Evolutionary conservation across 2,113 vertebrate genomes (phyloP).

Genomic region (Calidris pugnax): DNA sequence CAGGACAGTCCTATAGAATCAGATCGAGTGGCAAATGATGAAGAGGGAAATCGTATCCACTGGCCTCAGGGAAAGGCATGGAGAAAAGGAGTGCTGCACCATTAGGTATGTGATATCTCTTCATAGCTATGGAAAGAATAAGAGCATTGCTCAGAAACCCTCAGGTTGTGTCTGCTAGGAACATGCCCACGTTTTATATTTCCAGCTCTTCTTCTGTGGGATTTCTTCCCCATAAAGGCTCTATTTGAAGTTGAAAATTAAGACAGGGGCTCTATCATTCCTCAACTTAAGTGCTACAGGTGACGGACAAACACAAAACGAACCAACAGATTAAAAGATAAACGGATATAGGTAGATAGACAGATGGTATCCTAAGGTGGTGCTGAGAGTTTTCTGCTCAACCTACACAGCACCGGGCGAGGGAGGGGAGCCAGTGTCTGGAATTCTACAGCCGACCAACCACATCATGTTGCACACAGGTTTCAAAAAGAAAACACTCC

Average conservation of each 20-base stretch:
- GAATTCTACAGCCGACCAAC: neutral
- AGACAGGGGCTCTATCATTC: neutral
- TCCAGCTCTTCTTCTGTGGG: neutral
- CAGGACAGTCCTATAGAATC: neutral
- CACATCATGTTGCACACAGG: neutral
- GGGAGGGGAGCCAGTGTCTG: neutral
- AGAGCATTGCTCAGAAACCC: neutral
- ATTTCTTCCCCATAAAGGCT: neutral
- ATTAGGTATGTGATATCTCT: neutral
- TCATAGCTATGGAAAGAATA: neutral
- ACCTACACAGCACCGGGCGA: neutral
- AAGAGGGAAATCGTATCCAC: neutral
- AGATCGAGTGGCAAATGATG: neutral
- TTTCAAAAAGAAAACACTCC: constrained; percentile 22
- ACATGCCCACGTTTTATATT: neutral
- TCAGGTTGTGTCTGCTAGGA: neutral
- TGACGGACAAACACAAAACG: neutral
- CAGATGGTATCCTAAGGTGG: neutral
- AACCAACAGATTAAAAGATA: neutral
- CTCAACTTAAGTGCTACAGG: neutral
- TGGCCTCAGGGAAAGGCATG: neutral
- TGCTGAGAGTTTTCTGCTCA: neutral
- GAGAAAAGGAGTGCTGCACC: neutral
- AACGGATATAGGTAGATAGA: neutral
- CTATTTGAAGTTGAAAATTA: neutral